Percentiles rank a stretch among this genome's conserved stretches.
These are phyloP conservation scores for Catocala fraxini DNA, from an alignment of 2,888 invertebrate species.

Conservation along the genomic window DNA sequence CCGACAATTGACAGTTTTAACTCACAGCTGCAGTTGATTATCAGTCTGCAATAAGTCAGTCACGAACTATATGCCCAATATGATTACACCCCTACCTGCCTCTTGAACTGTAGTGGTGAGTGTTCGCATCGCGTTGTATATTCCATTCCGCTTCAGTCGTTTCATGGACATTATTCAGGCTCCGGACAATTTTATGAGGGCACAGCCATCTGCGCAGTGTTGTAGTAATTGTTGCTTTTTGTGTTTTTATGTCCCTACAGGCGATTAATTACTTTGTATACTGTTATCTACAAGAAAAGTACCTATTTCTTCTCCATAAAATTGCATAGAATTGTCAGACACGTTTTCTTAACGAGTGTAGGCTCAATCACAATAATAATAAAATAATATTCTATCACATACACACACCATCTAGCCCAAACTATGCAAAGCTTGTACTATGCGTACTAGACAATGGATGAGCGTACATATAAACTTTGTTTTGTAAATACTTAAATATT, in stretches of 20 bases:
- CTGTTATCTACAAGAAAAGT: neutral
- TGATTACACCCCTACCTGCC: neutral
- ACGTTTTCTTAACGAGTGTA: too few relatives aligned
- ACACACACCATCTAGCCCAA: too few relatives aligned
- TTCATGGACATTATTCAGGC: constrained; percentile 38
- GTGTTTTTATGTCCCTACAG: constrained; percentile 8
- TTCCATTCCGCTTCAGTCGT: constrained; percentile 38
- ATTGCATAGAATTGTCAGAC: too few relatives aligned
- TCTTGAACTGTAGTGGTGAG: neutral
- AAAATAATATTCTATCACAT: too few relatives aligned
- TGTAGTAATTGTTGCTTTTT: constrained; percentile 9
- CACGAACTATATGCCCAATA: neutral
- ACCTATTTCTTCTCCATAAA: constrained; percentile 8
- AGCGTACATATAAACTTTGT: too few relatives aligned
- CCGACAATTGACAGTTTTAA: too few relatives aligned
- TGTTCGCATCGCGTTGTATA: constrained; percentile 28
- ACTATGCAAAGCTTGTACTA: too few relatives aligned
- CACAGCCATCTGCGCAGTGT: constrained; percentile 34
- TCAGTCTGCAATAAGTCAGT: neutral
- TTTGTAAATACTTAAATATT: too few relatives aligned
- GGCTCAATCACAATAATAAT: too few relatives aligned
- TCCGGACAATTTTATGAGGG: constrained; percentile 31
- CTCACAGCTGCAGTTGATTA: too few relatives aligned
- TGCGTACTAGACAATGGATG: too few relatives aligned
- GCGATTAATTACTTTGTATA: neutral